Base-by-base conservation (phyloP, 2,113 vertebrate genomes). In the Nansenia antarctica region DNA sequence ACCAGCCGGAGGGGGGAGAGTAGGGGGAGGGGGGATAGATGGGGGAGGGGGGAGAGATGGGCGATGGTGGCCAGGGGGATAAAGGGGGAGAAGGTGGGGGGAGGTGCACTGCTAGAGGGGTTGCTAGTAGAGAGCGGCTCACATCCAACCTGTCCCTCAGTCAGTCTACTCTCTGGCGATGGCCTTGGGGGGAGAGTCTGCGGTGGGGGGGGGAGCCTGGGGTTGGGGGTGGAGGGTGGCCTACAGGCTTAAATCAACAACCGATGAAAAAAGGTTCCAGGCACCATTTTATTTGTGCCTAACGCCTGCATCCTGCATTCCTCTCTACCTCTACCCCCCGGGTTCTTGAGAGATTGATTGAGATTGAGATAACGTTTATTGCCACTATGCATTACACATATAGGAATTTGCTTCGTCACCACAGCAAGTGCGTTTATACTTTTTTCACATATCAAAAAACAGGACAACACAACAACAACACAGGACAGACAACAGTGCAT, bases 261-360 rank as follows among this genome's bases (percentile, higher is more conserved):
- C 47, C 74, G 79, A 76, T 73, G 66, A 75, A 84, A 84, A 79
- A 61, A 76, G 65, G 72, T 68, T 59, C 74, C 65, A 78, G 73
- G 71, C 77, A 74, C 74, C 79, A 76, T 86, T 72, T 82, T 83
- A 86, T 86, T 82, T 86, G 83, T 73, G 72, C 77, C 76, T 82
- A 85, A 85, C 71, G 73, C 74, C 60, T 85, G 73, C 74, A 74
- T 65, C 34, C 27, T 65, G 75, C 70, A 59, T 67, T 20, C 45
- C 70, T 74, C 67, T 74, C 62, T 30, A 58, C 20, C 45, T 49
- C 45, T 8, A 22, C 14, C 45, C 34, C 72, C 61, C 66, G n/a
- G n/a, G n/a, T n/a, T n/a, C n/a, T n/a, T n/a, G n/a, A n/a, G n/a
- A n/a, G n/a, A n/a, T n/a, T n/a, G n/a, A n/a, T n/a, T n/a, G n/a